These are phyloP conservation scores for Druon quercuslanigerum DNA, from an alignment of 1,140 invertebrate species.

Conservation along the genomic window DNA sequence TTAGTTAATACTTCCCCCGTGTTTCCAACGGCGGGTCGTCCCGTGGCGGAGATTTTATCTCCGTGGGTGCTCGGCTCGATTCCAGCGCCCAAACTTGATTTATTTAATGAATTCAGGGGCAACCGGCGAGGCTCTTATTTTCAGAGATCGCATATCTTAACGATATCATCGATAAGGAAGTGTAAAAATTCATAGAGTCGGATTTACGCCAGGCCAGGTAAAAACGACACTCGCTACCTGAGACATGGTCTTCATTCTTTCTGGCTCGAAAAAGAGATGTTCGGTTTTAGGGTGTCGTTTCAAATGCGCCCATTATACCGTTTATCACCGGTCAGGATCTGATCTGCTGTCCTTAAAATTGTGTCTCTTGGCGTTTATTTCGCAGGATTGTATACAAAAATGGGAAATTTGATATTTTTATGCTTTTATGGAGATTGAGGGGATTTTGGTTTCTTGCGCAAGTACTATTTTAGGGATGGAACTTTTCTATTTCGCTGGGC, in stretches of 20 bases:
- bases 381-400: not conserved
- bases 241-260: conserved; percentile 10
- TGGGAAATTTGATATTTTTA: conserved; percentile 2
- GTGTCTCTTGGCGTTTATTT: conserved; percentile 15
- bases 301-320: conserved; percentile 3
- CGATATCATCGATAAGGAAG: conserved; percentile 31
- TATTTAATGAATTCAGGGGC: conserved; percentile 29
- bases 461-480: too few species aligned
- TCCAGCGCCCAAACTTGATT: conserved; percentile 30
- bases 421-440: too few species aligned
- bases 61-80: conserved; percentile 28
- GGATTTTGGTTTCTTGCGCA: too few species aligned
- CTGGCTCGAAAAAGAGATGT: conserved; percentile 11
- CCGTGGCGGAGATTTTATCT: conserved; percentile 35
- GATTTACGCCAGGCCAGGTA: conserved; percentile 7
- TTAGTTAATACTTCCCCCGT: conserved; percentile 31
- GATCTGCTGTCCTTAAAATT: not conserved
- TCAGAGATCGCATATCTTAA: conserved; percentile 16
- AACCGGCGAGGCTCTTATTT: conserved; percentile 10
- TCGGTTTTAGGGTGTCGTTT: conserved; percentile 2
- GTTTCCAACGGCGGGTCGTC: conserved; percentile 17
- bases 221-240: conserved; percentile 22
- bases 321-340: not conserved
- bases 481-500: too few species aligned
- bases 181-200: conserved; percentile 30